Evolutionary conservation across 2,888 invertebrate genomes (phyloP), one percentile per base, ranked within the genome.

Genomic region (Shargacucullia verbasci): DNA sequence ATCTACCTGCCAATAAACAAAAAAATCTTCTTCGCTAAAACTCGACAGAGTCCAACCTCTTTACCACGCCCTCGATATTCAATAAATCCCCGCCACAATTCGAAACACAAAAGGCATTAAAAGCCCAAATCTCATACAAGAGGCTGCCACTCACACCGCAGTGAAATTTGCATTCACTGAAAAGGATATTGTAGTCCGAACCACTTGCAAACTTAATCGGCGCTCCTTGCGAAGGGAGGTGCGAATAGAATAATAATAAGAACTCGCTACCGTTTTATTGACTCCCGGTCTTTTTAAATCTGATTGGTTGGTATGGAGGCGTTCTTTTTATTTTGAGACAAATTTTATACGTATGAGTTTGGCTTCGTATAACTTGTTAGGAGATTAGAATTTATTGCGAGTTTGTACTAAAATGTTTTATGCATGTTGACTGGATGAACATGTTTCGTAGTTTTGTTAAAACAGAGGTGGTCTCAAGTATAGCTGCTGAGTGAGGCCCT

Each of bases 281-380:
- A 85, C 85, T 84, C 79, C 73, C 79, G 79, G 70, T 73, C 78
- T 80, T 82, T 83, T 85, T 81, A 79, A 83, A 85, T 78, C 82
- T 81, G 84, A 85, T 86, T 83, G 81, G 76, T 58, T 54, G 69
- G 13, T 54, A 53, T 40, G 46, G 33, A 50, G 53, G 69, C 52
- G 2, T 20, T 20, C 20, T 47, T 55, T 40, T 47, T 75, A 57
- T 64, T 59, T 63, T 14, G 46, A 55, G 44, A 59, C 44, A 41
- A 9, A 56, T 65, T 61, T 44, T 55, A 45, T 56, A 41, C 41
- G 43, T 56, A 46, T 57, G 59, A 59, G 48, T 67, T 67, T 57
- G 11, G 12, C 14, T 29, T 44, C 47, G 35, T 53, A 37, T 65
- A 59, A 49, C 48, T 66, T 59, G 66, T 65, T 65, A 41, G 25